Evolutionary conservation across 2,113 vertebrate species (phyloP).

Genomic region (Zingel zingel): DNA sequence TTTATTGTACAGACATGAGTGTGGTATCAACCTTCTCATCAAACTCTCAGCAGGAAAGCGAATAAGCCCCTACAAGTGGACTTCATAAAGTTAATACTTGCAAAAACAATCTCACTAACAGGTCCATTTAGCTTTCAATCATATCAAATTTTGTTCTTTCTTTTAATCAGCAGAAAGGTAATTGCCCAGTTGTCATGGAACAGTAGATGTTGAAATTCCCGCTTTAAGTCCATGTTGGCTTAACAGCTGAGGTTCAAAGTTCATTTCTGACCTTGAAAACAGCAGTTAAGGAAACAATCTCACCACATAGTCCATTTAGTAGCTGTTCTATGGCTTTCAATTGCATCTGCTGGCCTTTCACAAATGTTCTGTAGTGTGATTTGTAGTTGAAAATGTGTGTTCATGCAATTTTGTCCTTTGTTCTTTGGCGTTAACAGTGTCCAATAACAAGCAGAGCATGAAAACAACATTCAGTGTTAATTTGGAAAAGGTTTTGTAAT

Average conservation of each 20-base stretch:
- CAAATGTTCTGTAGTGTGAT: background rate
- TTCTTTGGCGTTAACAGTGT: background rate
- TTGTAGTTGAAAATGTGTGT: background rate
- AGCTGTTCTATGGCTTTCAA: background rate
- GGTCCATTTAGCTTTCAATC: background rate
- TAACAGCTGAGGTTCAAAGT: background rate
- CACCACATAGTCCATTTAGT: background rate
- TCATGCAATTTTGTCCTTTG: background rate
- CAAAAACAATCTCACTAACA: background rate
- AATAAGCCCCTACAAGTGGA: background rate
- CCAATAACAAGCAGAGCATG: background rate
- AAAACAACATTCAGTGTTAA: background rate
- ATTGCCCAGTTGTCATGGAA: background rate
- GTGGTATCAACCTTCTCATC: too few relatives aligned
- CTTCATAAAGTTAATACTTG: background rate
- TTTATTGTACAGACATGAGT: background rate
- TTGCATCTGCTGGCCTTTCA: conserved; percentile 12
- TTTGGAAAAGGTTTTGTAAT: background rate
- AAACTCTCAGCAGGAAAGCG: too few relatives aligned
- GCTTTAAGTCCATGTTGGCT: background rate
- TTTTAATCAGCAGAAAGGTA: background rate
- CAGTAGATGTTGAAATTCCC: background rate
- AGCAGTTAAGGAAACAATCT: conserved; percentile 16
- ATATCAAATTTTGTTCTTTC: background rate
- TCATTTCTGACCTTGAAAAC: conserved; percentile 21